Percentiles rank a stretch among this genome's conserved stretches.
Conservation (phyloP, 2,797 vertebrate species). For the Pseudomugil gertrudae region DNA sequence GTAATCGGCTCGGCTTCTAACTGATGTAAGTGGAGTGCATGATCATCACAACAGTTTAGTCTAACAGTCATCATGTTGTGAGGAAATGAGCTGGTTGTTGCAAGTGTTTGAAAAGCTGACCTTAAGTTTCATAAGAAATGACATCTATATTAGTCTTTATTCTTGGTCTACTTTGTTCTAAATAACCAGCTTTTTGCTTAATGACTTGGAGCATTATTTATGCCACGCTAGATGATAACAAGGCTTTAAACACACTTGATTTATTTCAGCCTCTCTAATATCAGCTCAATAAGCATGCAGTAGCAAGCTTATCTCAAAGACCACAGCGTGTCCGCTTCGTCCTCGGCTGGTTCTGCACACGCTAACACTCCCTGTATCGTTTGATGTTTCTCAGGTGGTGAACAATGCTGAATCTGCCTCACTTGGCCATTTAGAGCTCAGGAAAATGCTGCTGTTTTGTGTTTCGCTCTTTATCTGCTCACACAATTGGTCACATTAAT, state of each 20-base stretch:
- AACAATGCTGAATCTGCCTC: conserved; percentile 55
- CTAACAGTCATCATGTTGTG: conserved; percentile 1
- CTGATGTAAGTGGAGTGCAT: conserved; percentile 25
- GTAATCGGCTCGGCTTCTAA: conserved; percentile 37
- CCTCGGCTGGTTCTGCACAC: conserved; percentile 31
- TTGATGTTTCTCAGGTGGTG: conserved; percentile 62
- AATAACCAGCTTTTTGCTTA: conserved; percentile 30
- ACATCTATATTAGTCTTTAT: conserved; percentile 13
- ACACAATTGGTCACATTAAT: conserved; percentile 64
- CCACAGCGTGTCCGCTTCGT: conserved; percentile 41
- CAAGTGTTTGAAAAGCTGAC: conserved; percentile 20
- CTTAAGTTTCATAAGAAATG: conserved; percentile 17
- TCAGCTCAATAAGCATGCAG: conserved; percentile 31
- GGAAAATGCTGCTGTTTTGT: conserved; percentile 46
- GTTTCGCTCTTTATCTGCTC: conserved; percentile 62
- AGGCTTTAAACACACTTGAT: conserved; percentile 37
- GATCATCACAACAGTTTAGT: conserved; percentile 32
- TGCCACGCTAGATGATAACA: conserved; percentile 21
- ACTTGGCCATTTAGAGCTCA: conserved; percentile 31
- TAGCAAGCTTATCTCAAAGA: conserved; percentile 64
- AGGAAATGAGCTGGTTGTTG: conserved; percentile 12
- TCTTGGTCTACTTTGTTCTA: conserved; percentile 6
- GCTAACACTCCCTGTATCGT: conserved; percentile 17
- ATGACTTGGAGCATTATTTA: conserved; percentile 26
- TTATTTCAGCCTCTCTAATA: conserved; percentile 39